Base-by-base conservation (phyloP, 1,140 invertebrate species). In the Apolygus lucorum region DNA sequence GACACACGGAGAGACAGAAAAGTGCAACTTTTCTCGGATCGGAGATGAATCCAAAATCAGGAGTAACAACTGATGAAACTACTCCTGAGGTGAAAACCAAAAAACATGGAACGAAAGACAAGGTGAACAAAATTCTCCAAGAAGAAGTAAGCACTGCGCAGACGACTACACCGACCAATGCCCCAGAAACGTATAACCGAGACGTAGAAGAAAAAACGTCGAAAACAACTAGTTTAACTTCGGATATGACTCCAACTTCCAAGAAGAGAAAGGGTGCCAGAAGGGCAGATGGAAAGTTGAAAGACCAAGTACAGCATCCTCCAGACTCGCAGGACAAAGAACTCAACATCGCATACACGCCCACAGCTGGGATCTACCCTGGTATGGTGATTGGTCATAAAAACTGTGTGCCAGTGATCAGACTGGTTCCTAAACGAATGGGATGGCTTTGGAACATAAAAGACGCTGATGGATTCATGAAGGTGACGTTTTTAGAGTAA, bases 371-470 rank as follows among this genome's bases (percentile, higher is more conserved):
- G 0, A 73, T 73, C 69, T 73, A 71, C 28, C 71, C 77, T 75
- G 83, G 83, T 2, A 77, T 78, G 0, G 74, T 78, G 14, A 76
- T 83, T 34, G 63, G 63, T 0, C 84, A 84, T 69, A 82, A 80
- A 64, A 73, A 79, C 73, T 84, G 84, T 72, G 75, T 76, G 0
- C 71, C 76, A 1, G 78, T 77, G 26, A 68, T 76, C 2, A 78
- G 75, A 28, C 77, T 79, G 1, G 82, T 84, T 0, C 84, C 84
- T 0, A 75, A 78, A 1, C 77, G 78, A 25, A 84, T 84, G 83
- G 84, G 84, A 0, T 85, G 84, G 84, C 72, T 83, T 17, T 85
- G 84, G 84, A 84, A 80, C 73, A 74, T 80, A 14, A 63, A 73
- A n/a, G 52, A 66, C 24, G 2, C 78, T 80, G 67, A 70, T 79